Evolutionary conservation across 2,113 vertebrate species (phyloP).

Genomic region (Trichechus manatus): DNA sequence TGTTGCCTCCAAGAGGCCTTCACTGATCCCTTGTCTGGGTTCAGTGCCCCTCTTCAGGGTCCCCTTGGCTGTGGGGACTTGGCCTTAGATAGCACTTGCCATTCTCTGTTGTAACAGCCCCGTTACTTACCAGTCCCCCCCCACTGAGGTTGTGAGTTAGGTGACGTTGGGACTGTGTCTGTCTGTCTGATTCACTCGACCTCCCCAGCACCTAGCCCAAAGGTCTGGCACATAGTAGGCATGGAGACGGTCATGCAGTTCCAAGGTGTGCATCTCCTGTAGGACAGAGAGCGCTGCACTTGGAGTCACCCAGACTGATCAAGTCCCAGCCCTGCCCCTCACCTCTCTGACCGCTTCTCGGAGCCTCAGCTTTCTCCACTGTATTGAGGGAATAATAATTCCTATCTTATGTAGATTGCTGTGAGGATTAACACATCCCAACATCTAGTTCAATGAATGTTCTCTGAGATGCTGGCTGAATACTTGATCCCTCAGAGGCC

Average conservation of each 20-base stretch:
- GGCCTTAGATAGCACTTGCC: not conserved
- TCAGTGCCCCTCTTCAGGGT: not conserved
- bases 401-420: not conserved
- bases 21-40: not conserved
- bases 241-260: not conserved
- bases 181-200: not conserved
- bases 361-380: not conserved
- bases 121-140: not conserved
- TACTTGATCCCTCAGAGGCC: not conserved
- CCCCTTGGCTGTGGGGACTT: not conserved
- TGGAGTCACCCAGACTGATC: not conserved
- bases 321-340: not conserved
- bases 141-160: not conserved
- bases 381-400: not conserved
- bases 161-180: not conserved
- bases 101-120: not conserved
- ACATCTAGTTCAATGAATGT: not conserved
- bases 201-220: not conserved
- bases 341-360: not conserved
- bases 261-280: not conserved
- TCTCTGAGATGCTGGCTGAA: slow-evolving; percentile 22
- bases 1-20: not conserved
- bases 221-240: not conserved
- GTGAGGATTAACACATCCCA: not conserved
- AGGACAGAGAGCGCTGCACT: not conserved